Evolutionary conservation across 2,797 vertebrate species (phyloP), one percentile per base, ranked within the genome.

Genomic region (Halcyon leucocephala): DNA sequence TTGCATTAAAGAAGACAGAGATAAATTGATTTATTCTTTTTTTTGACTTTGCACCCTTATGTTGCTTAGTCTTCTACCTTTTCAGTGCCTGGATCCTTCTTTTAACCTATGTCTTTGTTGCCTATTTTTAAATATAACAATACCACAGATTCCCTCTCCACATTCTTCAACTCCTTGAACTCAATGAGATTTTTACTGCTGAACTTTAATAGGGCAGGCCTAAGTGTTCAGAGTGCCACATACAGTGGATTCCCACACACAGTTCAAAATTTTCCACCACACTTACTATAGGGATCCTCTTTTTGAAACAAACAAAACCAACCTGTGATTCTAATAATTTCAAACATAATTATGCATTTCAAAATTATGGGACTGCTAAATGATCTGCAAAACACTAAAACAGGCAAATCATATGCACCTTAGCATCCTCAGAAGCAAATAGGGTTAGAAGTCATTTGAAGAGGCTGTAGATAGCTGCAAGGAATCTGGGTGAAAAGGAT

Each of bases 401-500:
- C n/a, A 72, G 52, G 22, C 55, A 78, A 52, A 42, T 82, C 39
- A 42, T 52, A 79, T 66, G 25, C 49, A 44, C 65, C 42, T 71
- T 54, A 20, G 39, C 82, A 49, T 87, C 49, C 46, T 87, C 41
- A 78, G 84, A 95, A 94, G 35, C 33, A 52, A 86, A 79, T 0
- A 20, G 20, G 39, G 7, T 71, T 89, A 69, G 41, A 39, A 78
- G 18, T 58, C 58, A 89, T 65, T 61, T 66, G 82, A n/a, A 80
- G 83, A 80, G 85, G 78, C 74, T 10, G 7, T 28, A 64, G 46
- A 46, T 54, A 78, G 65, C 86, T 94, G 74, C 65, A 70, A 87
- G 91, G 84, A 89, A 95, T 76, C 82, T 78, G 82, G 58, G 74
- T 52, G 90, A 78, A 77, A 83, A 90, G 70, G 52, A 55, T 12